Conservation (phyloP, 2,113 vertebrate genomes). For the Mirza zaza region DNA sequence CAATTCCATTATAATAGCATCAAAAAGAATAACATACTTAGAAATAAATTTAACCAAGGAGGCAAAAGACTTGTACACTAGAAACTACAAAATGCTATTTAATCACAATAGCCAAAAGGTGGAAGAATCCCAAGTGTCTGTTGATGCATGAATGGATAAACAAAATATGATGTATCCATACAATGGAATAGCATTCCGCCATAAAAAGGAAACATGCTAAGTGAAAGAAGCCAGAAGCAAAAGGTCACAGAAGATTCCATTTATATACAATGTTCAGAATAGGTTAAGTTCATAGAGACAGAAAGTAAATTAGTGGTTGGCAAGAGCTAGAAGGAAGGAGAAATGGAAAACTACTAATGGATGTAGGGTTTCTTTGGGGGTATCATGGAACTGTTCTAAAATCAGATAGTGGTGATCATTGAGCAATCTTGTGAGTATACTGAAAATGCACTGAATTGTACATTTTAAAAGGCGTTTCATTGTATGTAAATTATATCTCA, state of each 20-base stretch:
- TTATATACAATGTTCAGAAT: not conserved
- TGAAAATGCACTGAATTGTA: not conserved
- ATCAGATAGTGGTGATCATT: not conserved
- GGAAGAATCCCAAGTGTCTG: not conserved
- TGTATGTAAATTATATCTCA: not conserved
- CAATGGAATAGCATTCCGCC: not conserved
- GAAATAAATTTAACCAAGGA: slow-evolving; percentile 19
- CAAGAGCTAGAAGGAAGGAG: not conserved
- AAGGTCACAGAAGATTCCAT: not conserved
- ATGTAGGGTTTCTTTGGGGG: not conserved
- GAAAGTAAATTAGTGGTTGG: not conserved
- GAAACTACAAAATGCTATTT: slow-evolving; percentile 34
- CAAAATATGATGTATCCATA: not conserved
- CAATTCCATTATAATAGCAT: slow-evolving; percentile 11
- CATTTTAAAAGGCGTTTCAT: not conserved
- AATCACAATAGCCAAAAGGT: not conserved
- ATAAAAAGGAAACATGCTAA: not conserved
- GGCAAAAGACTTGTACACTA: not conserved
- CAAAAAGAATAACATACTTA: slow-evolving; percentile 5
- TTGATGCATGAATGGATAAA: not conserved
- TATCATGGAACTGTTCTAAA: not conserved
- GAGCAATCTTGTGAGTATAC: not conserved
- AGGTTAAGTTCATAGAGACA: not conserved
- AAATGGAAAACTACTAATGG: not conserved
- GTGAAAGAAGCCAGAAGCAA: not conserved